These are phyloP conservation scores for Solenodon paradoxus DNA, from an alignment of 2,113 vertebrate species.

Conservation along the genomic window DNA sequence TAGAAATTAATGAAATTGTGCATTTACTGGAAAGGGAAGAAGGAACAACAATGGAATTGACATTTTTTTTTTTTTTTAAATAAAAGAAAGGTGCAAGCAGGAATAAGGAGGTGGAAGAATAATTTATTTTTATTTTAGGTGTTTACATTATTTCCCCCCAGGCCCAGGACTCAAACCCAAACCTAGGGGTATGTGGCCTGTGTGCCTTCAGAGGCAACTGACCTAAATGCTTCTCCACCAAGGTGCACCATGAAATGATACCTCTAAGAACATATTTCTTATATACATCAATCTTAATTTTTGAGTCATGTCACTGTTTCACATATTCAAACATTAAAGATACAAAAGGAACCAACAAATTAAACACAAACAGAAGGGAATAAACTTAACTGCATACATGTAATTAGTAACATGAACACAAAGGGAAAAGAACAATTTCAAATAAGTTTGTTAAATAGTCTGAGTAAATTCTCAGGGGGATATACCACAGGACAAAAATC, in stretches of 20 bases:
- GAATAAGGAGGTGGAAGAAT: too few relatives aligned
- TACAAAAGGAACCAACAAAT: neutral
- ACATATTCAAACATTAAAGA: neutral
- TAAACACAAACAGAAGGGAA: constrained; percentile 15
- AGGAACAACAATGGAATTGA: neutral
- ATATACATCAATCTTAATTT: neutral
- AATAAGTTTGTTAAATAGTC: neutral
- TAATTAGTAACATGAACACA: neutral
- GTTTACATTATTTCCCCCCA: too few relatives aligned
- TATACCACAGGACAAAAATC: neutral
- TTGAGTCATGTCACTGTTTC: neutral
- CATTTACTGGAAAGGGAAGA: neutral
- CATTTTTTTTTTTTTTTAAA: too few relatives aligned
- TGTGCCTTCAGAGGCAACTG: too few relatives aligned
- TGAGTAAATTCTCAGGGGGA: neutral
- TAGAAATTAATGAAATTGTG: neutral
- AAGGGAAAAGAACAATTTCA: neutral
- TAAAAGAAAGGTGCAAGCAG: too few relatives aligned
- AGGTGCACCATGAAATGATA: too few relatives aligned
- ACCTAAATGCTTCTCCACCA: too few relatives aligned
- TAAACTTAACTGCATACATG: neutral
- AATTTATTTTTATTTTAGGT: too few relatives aligned
- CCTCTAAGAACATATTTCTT: neutral
- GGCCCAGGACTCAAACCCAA: too few relatives aligned
- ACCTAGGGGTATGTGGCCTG: too few relatives aligned